Evolutionary conservation across 2,113 vertebrate species (phyloP), one percentile per base, ranked within the genome.

Genomic region (Myotis lucifugus): DNA sequence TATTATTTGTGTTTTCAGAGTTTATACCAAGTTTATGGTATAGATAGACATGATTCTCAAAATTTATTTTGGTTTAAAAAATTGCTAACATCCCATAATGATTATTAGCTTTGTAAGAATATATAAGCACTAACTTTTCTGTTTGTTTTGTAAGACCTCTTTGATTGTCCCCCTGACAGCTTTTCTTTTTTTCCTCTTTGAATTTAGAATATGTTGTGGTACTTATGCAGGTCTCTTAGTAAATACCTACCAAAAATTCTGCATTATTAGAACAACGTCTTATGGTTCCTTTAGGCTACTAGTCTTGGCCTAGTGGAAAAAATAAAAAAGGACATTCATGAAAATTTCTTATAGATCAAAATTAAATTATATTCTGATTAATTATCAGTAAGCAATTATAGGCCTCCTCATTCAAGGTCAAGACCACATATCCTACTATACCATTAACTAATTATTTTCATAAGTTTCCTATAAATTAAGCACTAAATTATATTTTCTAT

Each of bases 161-260:
- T 74, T 19, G 42, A 18, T 89, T 84, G 32, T 84, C 61, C 11
- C 37, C 59, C 37, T 86, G 40, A 67, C 2, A 29, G 37, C 0
- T 32, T 46, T 46, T 46, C 70, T 89, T 90, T 32, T 85, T 21
- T 69, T 56, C 34, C 21, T 32, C 19, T 79, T 94, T 54, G 81
- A 56, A 70, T 48, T 82, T 73, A 89, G 13, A 4, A 42, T 52
- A 84, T 87, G 3, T 87, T 23, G 70, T 40, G 27, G 15, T 21
- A 88, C 4, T 40, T 79, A 83, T 40, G 17, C 17, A 48, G 79
- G 40, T 8, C 37, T 82, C 61, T 88, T 85, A 67, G 40, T 11
- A 88, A 96, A 93, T 94, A 97, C 97, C 48, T 97, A 96, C 94
- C 96, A 25, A 86, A 93, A 94, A 8, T 14, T 95, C 37, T 27